Base-by-base conservation (phyloP, 1,140 invertebrate species). In the Lasioglossum baleicum region DNA sequence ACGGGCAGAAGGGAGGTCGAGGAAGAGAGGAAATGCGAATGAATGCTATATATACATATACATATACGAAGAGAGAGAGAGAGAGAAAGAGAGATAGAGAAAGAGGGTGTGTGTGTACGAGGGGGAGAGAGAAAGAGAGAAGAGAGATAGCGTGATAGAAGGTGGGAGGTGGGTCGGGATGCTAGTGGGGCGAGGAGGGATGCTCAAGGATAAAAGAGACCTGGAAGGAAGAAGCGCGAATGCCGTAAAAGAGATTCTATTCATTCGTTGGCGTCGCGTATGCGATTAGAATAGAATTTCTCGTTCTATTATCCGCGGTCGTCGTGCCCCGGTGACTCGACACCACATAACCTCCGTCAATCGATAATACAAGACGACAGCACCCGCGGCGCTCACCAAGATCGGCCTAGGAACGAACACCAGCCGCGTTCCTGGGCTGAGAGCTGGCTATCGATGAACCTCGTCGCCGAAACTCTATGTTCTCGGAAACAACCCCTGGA, bases 331-430 rank as follows among this genome's bases (percentile, higher is more conserved):
- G 75, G 72, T 75, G 66, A 85, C 83, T 85, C 83, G 82, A 69
- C 84, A 74, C 75, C 72, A 85, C 84, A 73, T 86, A 86, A 86
- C 83, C 85, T 86, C 81, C 83, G 84, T 86, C 84, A 86, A 86
- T 86, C 84, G 84, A 86, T 86, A 86, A 80, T 85, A 85, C 83
- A 83, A 86, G 83, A 86, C 83, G 84, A 83, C 80, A 74, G 84
- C 84, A 85, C 80, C 71, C 81, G 84, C 84, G 84, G 80, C 84
- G 83, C 84, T 78, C 75, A 75, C 56, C 75, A 82, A 85, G 84
- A 85, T 85, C 83, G 84, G 83, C 80, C 80, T 82, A 85, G 73
- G 69, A 73, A 81, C 78, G 72, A 83, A 78, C 70, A 68, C 76
- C 22, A 61, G 31, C 63, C 68, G 72, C 73, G 78, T 69, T 80